Base-by-base conservation (phyloP, 2,113 vertebrate genomes). In the Erythrocercus mccallii region DNA sequence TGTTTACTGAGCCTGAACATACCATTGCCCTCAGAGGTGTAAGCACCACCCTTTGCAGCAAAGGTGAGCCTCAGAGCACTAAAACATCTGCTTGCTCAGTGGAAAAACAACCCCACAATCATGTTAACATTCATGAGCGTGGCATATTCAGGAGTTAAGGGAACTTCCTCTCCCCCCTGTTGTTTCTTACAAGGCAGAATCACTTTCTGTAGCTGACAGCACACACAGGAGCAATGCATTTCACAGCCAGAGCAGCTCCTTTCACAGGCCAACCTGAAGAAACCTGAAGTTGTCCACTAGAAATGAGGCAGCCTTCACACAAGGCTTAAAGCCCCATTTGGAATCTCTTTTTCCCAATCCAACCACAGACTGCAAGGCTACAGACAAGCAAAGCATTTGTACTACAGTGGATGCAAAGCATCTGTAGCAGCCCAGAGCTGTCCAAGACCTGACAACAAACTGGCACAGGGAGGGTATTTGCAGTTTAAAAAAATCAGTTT, bases 11-110 rank as follows among this genome's bases (percentile, higher is more conserved):
- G 82, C 69, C 80, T 77, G 91, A 95, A 90, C 81, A 47, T 17
- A 51, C 33, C 54, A 12, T 3, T 47, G 81, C 50, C 54, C 81
- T 85, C 56, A 38, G 85, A 89, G 68, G 78, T 28, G 61, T 37
- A 87, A 86, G 83, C 80, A 90, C 27, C 86, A 58, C 65, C 65
- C 83, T 84, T 15, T 27, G 38, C 72, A 88, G 77, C 82, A 93
- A 84, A 89, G 92, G 73, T 60, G 91, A 87, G 83, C 44, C 60
- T 94, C 93, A 56, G 70, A 96, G 71, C 93, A 45, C 81, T 70
- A 70, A 78, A 88, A 80, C 88, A 88, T 92, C 96, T 95, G 85
- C 71, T 86, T 61, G 35, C 66, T 82, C 54, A 47, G 65, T 66
- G 27, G 44, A 85, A 91, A 74, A 86, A 38, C 19, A 50, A 42